Evolutionary conservation across 2,113 vertebrate species (phyloP).

Genomic region (Phoxinus phoxinus): DNA sequence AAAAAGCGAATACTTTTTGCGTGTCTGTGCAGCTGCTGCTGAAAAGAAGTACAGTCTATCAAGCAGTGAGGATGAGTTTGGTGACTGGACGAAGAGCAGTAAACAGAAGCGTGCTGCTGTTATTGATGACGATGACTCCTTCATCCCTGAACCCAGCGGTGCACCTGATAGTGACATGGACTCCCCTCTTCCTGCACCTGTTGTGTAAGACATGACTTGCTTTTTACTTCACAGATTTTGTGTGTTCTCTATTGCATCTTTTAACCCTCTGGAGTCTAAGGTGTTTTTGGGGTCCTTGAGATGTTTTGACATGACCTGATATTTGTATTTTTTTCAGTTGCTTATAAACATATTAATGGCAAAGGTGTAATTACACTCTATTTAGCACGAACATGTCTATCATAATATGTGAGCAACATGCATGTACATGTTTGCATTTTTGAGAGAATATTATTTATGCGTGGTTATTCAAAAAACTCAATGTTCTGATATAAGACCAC

Average conservation of each 20-base stretch:
- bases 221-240: neutral
- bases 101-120: conserved; percentile 45
- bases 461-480: no score
- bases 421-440: no score
- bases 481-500: no score
- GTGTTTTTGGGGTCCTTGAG: no score
- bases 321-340: no score
- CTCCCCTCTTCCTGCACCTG: conserved; percentile 51
- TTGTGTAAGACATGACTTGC: neutral
- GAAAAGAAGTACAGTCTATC: conserved; percentile 68
- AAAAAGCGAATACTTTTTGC: neutral
- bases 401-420: no score
- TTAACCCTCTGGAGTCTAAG: no score
- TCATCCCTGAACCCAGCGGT: conserved; percentile 43
- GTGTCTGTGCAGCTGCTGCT: conserved; percentile 50
- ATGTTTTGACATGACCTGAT: no score
- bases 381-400: no score
- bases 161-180: conserved; percentile 58
- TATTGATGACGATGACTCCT: conserved; percentile 54
- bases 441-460: no score
- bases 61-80: conserved; percentile 74
- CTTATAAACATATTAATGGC: no score
- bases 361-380: no score
- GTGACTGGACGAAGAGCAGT: conserved; percentile 53
- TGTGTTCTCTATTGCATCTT: neutral